Percentiles rank a stretch among this genome's conserved stretches.
phyloP scores from a whole-genome alignment of 1,140 invertebrate genomes.

The Drosophila pandora region DNA sequence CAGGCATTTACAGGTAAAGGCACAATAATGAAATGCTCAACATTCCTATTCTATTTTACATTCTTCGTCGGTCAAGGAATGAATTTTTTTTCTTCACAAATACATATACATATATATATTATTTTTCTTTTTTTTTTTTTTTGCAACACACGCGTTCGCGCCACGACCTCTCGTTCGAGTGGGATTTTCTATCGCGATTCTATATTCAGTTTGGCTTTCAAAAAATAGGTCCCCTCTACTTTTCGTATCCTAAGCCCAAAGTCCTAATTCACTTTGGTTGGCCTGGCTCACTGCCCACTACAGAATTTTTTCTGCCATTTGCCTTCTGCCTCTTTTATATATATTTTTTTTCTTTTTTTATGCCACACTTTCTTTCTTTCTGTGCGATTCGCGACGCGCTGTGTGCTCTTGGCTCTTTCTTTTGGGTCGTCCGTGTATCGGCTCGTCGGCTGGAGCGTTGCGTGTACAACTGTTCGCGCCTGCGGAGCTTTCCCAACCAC shows the following conservation, averaged over 20 bases:
- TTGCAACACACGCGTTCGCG: slow-evolving; percentile 47
- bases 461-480: slow-evolving; percentile 80
- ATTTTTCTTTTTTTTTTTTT: slow-evolving; percentile 7
- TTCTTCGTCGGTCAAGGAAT: slow-evolving; percentile 60
- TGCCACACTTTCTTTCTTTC: slow-evolving; percentile 47
- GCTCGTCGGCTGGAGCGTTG: slow-evolving; percentile 79
- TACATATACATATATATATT: slow-evolving; percentile 1
- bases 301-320: slow-evolving; percentile 49
- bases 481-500: slow-evolving; percentile 74
- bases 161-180: slow-evolving; percentile 23
- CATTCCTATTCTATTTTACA: slow-evolving; percentile 55
- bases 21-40: slow-evolving; percentile 73
- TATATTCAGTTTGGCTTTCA: slow-evolving; percentile 4
- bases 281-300: slow-evolving; percentile 48
- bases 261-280: slow-evolving; percentile 49
- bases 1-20: slow-evolving; percentile 57
- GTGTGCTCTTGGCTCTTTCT: slow-evolving; percentile 24
- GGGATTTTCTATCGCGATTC: slow-evolving; percentile 29
- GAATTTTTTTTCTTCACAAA: slow-evolving; percentile 59
- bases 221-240: slow-evolving; percentile 24
- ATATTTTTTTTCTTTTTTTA: not conserved
- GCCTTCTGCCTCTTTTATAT: slow-evolving; percentile 17
- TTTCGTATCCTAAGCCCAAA: slow-evolving; percentile 31
- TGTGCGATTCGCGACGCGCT: slow-evolving; percentile 70
- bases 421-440: slow-evolving; percentile 65